Evolutionary conservation across 2,113 vertebrate genomes (phyloP).

Genomic region (Tetraodon nigroviridis): DNA sequence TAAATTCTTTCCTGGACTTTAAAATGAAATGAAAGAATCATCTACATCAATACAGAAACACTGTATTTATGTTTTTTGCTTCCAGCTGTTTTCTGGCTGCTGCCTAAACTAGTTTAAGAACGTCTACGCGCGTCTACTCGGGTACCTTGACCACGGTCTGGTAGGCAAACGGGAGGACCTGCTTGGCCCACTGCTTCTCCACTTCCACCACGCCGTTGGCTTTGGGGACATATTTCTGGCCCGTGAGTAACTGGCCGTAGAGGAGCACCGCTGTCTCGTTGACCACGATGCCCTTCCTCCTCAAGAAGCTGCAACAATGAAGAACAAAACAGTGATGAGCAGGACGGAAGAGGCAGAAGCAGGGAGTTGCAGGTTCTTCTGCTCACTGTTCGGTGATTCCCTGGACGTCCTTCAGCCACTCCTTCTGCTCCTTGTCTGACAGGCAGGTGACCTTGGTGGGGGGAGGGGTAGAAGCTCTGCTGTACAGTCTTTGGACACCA

Average conservation of each 20-base stretch:
- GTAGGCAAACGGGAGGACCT: conserved; percentile 86
- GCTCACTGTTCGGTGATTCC: conserved; percentile 89
- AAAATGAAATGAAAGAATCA: too few relatives aligned
- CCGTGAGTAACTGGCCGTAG: conserved; percentile 87
- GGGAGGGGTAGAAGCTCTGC: conserved; percentile 72
- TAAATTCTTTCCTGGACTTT: too few relatives aligned
- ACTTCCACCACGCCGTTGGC: conserved; percentile 85
- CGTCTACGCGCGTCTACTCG: neutral
- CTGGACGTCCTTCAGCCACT: conserved; percentile 91
- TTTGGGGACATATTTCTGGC: conserved; percentile 85
- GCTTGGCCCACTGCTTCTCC: conserved; percentile 97
- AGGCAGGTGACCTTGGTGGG: conserved; percentile 80
- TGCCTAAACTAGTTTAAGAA: neutral
- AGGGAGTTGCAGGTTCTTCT: neutral
- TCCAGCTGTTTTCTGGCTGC: neutral
- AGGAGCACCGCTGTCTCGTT: conserved; percentile 83
- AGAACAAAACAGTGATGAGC: neutral
- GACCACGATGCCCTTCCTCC: conserved; percentile 90
- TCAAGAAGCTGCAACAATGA: conserved; percentile 73
- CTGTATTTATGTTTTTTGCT: too few relatives aligned
- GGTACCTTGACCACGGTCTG: conserved; percentile 90
- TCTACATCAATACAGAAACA: too few relatives aligned
- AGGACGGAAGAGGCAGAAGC: neutral
- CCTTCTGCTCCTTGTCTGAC: conserved; percentile 86
- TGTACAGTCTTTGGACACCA: conserved; percentile 83